Percentiles rank a stretch among this genome's conserved stretches.
phyloP scores from a whole-genome alignment of 2,797 vertebrate genomes.

The Lates japonicus region DNA sequence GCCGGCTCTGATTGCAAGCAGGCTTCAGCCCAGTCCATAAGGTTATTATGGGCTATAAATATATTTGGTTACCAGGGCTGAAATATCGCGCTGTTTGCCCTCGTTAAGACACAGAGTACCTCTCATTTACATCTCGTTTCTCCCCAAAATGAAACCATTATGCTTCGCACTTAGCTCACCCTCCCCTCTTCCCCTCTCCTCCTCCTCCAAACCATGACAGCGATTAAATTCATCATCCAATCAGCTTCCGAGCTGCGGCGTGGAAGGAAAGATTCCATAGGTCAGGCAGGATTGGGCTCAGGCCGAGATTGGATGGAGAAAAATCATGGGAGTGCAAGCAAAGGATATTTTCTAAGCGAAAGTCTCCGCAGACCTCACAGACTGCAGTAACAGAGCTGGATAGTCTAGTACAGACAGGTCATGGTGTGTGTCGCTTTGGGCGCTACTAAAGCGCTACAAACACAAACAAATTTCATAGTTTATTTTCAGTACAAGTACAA shows the following conservation, averaged over 20 bases:
- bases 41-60: constrained; percentile 88
- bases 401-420: not conserved
- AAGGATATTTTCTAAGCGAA: constrained; percentile 35
- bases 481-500: not conserved
- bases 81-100: constrained; percentile 82
- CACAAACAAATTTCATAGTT: not conserved
- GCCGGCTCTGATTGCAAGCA: constrained; percentile 75
- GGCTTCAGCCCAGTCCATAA: constrained; percentile 81
- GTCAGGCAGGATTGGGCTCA: constrained; percentile 50
- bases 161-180: constrained; percentile 57
- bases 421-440: not conserved
- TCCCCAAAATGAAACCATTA: constrained; percentile 87
- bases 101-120: constrained; percentile 87
- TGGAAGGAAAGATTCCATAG: constrained; percentile 60
- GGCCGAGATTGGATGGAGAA: constrained; percentile 24
- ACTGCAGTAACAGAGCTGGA: not conserved
- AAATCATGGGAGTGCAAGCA: constrained; percentile 48
- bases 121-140: constrained; percentile 89
- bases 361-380: constrained; percentile 23
- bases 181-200: constrained; percentile 33
- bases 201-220: not conserved
- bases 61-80: constrained; percentile 77
- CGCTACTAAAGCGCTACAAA: not conserved
- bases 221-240: constrained; percentile 79
- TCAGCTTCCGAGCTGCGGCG: constrained; percentile 67